These are phyloP conservation scores for Armadillidium nasatum DNA, from an alignment of 1,140 invertebrate species.

Conservation along the genomic window DNA sequence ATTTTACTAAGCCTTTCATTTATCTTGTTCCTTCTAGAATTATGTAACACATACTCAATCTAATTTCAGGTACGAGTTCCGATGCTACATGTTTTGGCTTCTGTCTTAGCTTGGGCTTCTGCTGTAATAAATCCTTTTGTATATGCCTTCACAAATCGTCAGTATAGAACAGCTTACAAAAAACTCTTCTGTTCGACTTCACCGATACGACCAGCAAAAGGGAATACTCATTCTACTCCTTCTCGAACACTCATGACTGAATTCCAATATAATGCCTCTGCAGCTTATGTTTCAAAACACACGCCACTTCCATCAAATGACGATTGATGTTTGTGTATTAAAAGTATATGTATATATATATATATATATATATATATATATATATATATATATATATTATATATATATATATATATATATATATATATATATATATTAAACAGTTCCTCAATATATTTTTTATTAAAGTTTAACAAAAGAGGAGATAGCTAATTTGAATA, in stretches of 20 bases:
- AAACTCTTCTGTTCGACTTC: conserved; percentile 55
- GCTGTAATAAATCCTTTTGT: conserved; percentile 81
- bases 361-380: conserved; percentile 6
- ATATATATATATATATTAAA: too few species aligned
- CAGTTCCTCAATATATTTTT: background rate
- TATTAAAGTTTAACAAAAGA: too few species aligned
- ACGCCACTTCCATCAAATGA: conserved; percentile 23
- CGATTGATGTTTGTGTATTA: background rate
- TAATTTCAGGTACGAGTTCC: conserved; percentile 54
- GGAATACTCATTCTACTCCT: conserved; percentile 46
- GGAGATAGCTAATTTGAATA: too few species aligned
- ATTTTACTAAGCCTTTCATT: too few species aligned
- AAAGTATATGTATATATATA: background rate
- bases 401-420: background rate
- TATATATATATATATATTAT: background rate
- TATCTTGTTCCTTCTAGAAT: background rate
- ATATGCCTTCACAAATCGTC: conserved; percentile 76
- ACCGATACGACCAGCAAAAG: conserved; percentile 31
- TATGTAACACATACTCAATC: background rate
- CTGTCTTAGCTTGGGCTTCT: conserved; percentile 77
- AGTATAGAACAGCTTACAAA: conserved; percentile 70
- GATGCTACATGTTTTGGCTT: conserved; percentile 69
- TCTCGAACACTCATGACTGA: conserved; percentile 49
- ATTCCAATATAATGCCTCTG: conserved; percentile 46
- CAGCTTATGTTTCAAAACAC: conserved; percentile 35